A percentile compares a stretch with the other conserved stretches of the same genome.
Evolutionary conservation across 2,888 invertebrate species (phyloP).

Genomic region (Caenorhabditis zanzibari): DNA sequence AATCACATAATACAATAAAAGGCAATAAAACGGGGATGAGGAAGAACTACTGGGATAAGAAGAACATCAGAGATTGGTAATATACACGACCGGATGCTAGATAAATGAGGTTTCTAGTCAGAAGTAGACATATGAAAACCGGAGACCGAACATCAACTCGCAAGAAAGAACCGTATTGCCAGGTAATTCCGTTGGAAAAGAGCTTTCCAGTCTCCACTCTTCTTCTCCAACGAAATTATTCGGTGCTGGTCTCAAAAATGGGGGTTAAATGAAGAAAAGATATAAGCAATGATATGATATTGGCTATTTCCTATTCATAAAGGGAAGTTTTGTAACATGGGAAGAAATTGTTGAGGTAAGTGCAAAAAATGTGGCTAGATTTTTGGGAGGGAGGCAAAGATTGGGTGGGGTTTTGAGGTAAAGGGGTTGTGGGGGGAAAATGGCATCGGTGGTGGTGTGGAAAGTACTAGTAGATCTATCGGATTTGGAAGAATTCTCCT

Average conservation of each 20-base stretch:
- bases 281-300: constrained; percentile 67
- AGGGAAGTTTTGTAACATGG: constrained; percentile 13
- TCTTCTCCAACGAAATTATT: constrained; percentile 25
- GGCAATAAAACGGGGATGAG: constrained; percentile 15
- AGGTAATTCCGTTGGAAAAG: constrained; percentile 9
- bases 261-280: constrained; percentile 21
- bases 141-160: constrained; percentile 68
- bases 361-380: constrained; percentile 58
- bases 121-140: constrained; percentile 49
- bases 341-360: constrained; percentile 14
- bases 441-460: constrained; percentile 49
- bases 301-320: constrained; percentile 40
- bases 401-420: constrained; percentile 45
- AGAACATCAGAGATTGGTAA: constrained; percentile 1
- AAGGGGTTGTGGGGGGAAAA: constrained; percentile 5
- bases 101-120: constrained; percentile 47
- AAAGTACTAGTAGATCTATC: constrained; percentile 49
- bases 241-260: constrained; percentile 49
- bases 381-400: constrained; percentile 34
- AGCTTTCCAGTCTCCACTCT: background rate
- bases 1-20: constrained; percentile 57
- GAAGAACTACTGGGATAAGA: constrained; percentile 24
- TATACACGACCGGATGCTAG: constrained; percentile 40
- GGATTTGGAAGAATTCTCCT: constrained; percentile 79
- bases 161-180: constrained; percentile 59